Base-by-base conservation (phyloP, 2,888 invertebrate species). In the Punctoribates punctum region DNA sequence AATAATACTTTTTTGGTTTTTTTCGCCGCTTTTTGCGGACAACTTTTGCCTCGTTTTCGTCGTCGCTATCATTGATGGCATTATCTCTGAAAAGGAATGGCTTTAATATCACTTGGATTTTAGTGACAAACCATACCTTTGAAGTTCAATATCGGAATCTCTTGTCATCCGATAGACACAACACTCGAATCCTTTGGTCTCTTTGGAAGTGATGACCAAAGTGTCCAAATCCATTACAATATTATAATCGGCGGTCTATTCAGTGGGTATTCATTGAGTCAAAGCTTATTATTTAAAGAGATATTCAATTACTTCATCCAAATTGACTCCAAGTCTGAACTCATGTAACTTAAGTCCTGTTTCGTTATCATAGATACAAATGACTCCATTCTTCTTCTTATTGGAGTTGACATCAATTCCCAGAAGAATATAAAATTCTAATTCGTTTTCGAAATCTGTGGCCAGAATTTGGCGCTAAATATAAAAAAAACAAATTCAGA, bases 161-260 rank as follows among this genome's bases (percentile, higher is more conserved):
- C 65, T 65, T 4, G 29, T 65, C 65, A 75, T 29, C 27, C 75
- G 20, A n/a, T 70, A 75, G 3, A 75, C 20, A 60, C 51, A 27
- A 57, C 75, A 75, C 17, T 72, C 72, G 15, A 27, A 75, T 27
- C 54, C 48, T 54, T 65, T 65, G 65, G 29, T 13, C 15, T 54
- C 34, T 54, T 72, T 75, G 27, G n/a, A 38, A 9, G 74, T n/a
- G 15, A 77, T 42, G 15, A 77, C 34, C 1, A 77, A 46, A 15
- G 73, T 77, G 13, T 77, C 77, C 42, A 77, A 48, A 46, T 77
- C 77, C 77, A 77, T 74, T 1, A 65, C 51, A 11, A 77, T n/a
- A 6, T 54, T 74, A 48, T 77, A 74, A 20, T 77, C 77, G 15
- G 65, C 15, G 46, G 65, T 51, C 67, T 74, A 42, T 20, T 60